Conservation (phyloP, 2,113 vertebrate genomes). For the Sprattus sprattus region DNA sequence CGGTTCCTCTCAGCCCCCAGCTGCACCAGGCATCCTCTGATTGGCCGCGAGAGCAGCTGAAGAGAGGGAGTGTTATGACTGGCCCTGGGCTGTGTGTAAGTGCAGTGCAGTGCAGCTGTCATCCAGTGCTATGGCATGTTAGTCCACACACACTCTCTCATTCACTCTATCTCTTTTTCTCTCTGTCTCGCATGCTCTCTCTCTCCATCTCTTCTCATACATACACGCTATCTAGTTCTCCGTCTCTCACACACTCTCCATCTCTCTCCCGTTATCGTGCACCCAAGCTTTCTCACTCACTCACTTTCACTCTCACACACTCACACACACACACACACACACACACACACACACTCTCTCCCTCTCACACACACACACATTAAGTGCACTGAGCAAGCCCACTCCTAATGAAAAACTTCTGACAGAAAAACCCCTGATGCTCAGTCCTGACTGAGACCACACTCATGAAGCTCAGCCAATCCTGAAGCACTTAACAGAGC, state of each 20-base stretch:
- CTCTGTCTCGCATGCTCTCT: not conserved
- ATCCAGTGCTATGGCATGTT: conserved; percentile 4
- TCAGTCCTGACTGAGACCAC: not conserved
- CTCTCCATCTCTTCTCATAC: not conserved
- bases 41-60: conserved; percentile 66
- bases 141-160: conserved; percentile 23
- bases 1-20: conserved; percentile 67
- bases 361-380: not conserved
- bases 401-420: conserved; percentile 10
- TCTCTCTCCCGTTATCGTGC: not conserved
- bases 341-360: not conserved
- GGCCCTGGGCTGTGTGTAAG: conserved; percentile 1
- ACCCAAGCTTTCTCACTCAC: not conserved
- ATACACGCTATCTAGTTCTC: not conserved
- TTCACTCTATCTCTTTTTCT: not conserved
- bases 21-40: conserved; percentile 57
- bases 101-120: conserved; percentile 40
- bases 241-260: not conserved
- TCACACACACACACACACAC: not conserved
- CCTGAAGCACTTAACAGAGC: not conserved
- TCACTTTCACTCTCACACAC: not conserved
- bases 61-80: conserved; percentile 45
- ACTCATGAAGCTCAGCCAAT: not conserved
- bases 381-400: not conserved
- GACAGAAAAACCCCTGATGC: not conserved